These are phyloP conservation scores for Muscidifurax raptorellus DNA, from an alignment of 1,140 invertebrate species.

Conservation along the genomic window DNA sequence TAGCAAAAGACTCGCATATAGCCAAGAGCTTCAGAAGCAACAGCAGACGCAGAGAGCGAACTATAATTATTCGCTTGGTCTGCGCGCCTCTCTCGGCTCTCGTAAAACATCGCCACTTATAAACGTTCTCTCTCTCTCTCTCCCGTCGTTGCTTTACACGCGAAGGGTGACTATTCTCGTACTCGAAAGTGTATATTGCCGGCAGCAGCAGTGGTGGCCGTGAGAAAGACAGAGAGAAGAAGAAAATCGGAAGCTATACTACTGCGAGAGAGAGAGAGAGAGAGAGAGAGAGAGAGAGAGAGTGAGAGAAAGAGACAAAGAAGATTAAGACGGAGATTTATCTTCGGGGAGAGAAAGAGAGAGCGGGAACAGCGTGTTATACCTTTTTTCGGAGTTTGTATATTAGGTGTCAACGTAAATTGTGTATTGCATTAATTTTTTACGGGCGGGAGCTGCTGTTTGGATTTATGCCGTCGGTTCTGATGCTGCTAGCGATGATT, in stretches of 20 bases:
- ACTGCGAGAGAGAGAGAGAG: not conserved
- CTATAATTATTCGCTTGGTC: constrained; percentile 50
- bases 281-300: too few relatives aligned
- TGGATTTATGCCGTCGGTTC: not conserved
- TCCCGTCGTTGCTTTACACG: not conserved
- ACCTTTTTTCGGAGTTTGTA: constrained; percentile 14
- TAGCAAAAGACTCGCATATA: not conserved
- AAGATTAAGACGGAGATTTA: constrained; percentile 48
- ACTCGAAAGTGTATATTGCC: not conserved
- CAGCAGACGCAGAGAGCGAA: not conserved
- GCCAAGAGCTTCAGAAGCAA: not conserved
- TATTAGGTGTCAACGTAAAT: constrained; percentile 49
- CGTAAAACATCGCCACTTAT: constrained; percentile 51
- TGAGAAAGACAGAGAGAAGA: not conserved
- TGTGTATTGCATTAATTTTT: constrained; percentile 49
- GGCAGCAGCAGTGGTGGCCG: not conserved
- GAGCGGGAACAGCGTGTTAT: not conserved
- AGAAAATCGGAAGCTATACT: not conserved
- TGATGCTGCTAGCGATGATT: not conserved
- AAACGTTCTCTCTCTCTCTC: constrained; percentile 34
- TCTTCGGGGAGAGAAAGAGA: not conserved
- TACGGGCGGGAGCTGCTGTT: not conserved
- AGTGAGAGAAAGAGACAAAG: constrained; percentile 1
- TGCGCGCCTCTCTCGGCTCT: constrained; percentile 18
- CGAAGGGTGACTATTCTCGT: constrained; percentile 37